These are phyloP conservation scores for Mycalesis mineus DNA, from an alignment of 2,888 invertebrate species.

Conservation along the genomic window DNA sequence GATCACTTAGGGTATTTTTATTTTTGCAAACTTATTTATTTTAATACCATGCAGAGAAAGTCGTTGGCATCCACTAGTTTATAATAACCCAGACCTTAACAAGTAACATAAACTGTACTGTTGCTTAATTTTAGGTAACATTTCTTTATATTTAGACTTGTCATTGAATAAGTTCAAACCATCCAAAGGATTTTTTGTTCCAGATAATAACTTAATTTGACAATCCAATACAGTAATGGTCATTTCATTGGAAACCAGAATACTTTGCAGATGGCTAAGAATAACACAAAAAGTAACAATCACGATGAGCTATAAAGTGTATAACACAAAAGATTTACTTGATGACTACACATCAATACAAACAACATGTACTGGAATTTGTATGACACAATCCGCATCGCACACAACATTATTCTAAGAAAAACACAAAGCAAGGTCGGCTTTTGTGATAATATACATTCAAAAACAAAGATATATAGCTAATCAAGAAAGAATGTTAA, in stretches of 20 bases:
- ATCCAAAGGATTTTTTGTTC: not conserved
- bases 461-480: conserved; percentile 17
- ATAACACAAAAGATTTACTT: conserved; percentile 5
- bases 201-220: not conserved
- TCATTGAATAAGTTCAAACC: too few relatives aligned
- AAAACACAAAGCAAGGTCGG: conserved; percentile 48
- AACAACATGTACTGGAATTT: conserved; percentile 47
- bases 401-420: conserved; percentile 44
- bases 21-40: too few relatives aligned
- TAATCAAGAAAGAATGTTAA: not conserved
- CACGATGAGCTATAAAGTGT: not conserved
- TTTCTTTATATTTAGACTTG: too few relatives aligned
- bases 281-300: not conserved
- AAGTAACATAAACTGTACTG: too few relatives aligned
- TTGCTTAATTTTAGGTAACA: too few relatives aligned
- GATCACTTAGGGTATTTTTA: too few relatives aligned
- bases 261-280: not conserved
- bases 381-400: conserved; percentile 43
- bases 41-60: too few relatives aligned
- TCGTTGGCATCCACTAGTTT: too few relatives aligned
- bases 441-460: conserved; percentile 35
- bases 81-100: too few relatives aligned
- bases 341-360: conserved; percentile 24
- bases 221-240: too few relatives aligned
- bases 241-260: not conserved